Percentiles rank a stretch among this genome's conserved stretches.
Evolutionary conservation across 2,797 vertebrate species (phyloP).

Genomic region (Helicolenus hilgendorfi): DNA sequence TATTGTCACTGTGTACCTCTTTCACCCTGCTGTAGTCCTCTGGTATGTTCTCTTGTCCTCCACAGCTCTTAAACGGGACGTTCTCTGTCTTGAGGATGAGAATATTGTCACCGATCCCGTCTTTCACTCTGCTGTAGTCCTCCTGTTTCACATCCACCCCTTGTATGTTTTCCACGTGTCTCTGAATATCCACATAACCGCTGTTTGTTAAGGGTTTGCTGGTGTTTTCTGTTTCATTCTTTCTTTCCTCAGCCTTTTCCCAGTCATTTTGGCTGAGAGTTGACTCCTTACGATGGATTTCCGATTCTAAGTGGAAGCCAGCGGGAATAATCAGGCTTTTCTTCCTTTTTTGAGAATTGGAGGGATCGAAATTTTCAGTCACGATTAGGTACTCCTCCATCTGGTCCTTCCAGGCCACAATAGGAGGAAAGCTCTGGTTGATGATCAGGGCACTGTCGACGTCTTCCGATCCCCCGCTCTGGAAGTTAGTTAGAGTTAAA

Average conservation of each 20-base stretch:
- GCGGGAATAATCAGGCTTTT: constrained; percentile 86
- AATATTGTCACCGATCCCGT: constrained; percentile 81
- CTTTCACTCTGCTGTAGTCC: constrained; percentile 92
- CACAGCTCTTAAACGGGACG: background rate
- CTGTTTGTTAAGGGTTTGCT: constrained; percentile 62
- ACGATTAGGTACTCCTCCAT: constrained; percentile 93
- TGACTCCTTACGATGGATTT: constrained; percentile 73
- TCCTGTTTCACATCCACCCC: constrained; percentile 75
- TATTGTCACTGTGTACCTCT: constrained; percentile 83
- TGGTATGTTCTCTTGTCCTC: constrained; percentile 71
- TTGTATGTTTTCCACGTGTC: constrained; percentile 69
- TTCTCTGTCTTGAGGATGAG: constrained; percentile 85
- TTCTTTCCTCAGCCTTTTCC: background rate
- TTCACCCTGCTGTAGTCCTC: constrained; percentile 93
- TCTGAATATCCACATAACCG: constrained; percentile 92
- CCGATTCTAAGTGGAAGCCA: constrained; percentile 80
- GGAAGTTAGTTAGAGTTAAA: constrained; percentile 27
- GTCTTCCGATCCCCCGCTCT: constrained; percentile 92
- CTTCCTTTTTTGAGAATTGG: constrained; percentile 76
- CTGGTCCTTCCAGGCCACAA: constrained; percentile 87
- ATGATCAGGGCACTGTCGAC: constrained; percentile 87
- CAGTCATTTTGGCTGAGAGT: background rate
- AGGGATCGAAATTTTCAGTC: constrained; percentile 85
- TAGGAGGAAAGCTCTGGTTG: constrained; percentile 90
- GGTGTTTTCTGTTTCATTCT: background rate